Evolutionary conservation across 2,113 vertebrate genomes (phyloP).

Genomic region (Podilymbus podiceps): DNA sequence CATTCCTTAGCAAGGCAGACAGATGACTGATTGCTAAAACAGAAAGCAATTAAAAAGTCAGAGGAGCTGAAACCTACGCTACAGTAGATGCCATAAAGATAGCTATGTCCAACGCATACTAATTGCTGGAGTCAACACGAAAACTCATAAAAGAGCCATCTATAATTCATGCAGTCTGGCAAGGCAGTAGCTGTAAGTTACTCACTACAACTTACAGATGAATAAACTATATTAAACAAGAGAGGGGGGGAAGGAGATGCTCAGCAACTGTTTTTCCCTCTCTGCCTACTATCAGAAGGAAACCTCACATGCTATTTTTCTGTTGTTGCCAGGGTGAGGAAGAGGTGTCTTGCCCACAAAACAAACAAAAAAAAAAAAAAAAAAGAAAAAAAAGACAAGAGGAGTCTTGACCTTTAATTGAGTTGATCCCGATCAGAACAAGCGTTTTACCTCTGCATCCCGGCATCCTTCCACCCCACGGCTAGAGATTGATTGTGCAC

Average conservation of each 20-base stretch:
- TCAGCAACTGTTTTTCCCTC: neutral
- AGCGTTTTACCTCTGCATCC: neutral
- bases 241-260: neutral
- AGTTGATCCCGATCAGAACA: neutral
- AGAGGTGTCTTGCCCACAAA: neutral
- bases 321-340: neutral
- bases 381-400: too few species aligned
- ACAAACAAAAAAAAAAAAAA: too few species aligned
- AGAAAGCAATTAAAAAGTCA: slow-evolving; percentile 49
- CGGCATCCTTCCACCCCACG: neutral
- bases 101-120: slow-evolving; percentile 18
- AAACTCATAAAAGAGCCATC: slow-evolving; percentile 53
- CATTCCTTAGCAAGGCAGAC: neutral
- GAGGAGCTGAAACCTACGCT: slow-evolving; percentile 5
- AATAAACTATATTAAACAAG: slow-evolving; percentile 16
- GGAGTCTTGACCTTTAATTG: neutral
- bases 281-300: neutral
- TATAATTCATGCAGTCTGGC: slow-evolving; percentile 61
- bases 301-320: neutral
- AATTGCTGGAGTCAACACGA: slow-evolving; percentile 31
- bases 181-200: slow-evolving; percentile 14
- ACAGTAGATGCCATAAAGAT: slow-evolving; percentile 27
- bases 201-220: neutral
- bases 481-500: neutral
- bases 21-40: slow-evolving; percentile 38